phyloP scores from a whole-genome alignment of 2,113 vertebrate species.

The Marmota flaviventris region DNA sequence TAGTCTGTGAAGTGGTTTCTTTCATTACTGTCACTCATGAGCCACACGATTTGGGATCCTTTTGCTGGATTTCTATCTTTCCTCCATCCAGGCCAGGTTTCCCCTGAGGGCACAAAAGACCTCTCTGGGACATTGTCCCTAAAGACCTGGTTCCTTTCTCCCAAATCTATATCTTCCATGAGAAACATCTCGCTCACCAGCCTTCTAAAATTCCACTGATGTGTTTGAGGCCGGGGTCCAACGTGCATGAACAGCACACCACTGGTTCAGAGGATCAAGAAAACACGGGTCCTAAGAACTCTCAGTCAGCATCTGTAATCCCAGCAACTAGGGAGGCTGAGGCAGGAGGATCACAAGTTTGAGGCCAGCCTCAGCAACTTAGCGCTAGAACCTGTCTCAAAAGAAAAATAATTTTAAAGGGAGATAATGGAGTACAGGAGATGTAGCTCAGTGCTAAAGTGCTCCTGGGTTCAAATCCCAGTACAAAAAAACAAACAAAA shows the following conservation, averaged over 20 bases:
- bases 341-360: no score
- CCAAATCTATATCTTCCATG: neutral
- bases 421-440: no score
- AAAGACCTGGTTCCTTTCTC: rapidly evolving
- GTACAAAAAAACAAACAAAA: no score
- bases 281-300: neutral
- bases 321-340: no score
- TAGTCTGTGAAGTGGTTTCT: neutral
- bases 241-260: rapidly evolving
- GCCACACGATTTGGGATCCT: rapidly evolving
- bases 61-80: neutral
- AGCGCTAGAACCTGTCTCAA: no score
- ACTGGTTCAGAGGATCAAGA: rapidly evolving
- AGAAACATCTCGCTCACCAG: rapidly evolving
- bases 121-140: neutral
- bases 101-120: rapidly evolving
- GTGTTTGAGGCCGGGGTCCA: neutral
- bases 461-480: no score
- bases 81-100: neutral
- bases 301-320: neutral
- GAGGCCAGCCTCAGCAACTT: no score
- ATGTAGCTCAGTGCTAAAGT: no score
- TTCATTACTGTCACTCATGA: rapidly evolving
- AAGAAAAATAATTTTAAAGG: no score
- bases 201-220: neutral